Evolutionary conservation across 2,113 vertebrate genomes (phyloP).

Genomic region (Chionodraco myersi): DNA sequence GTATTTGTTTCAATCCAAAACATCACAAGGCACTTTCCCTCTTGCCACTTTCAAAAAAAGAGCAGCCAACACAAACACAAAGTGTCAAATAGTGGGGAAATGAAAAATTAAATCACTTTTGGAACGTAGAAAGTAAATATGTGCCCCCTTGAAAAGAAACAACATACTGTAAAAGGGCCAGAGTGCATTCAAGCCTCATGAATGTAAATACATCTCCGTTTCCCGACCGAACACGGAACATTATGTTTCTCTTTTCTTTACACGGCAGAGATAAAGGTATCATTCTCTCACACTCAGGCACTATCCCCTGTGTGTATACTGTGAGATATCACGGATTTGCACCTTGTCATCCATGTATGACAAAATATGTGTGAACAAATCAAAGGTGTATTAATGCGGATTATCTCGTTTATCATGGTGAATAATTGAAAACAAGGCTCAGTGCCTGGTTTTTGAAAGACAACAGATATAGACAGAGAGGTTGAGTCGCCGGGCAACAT

Average conservation of each 20-base stretch:
- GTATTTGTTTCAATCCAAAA: conserved; percentile 50
- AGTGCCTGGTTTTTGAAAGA: conserved; percentile 1
- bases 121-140: conserved; percentile 59
- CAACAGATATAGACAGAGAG: background rate
- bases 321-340: conserved; percentile 46
- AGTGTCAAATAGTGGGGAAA: conserved; percentile 53
- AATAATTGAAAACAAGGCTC: conserved; percentile 46
- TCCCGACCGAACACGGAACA: background rate
- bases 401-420: conserved; percentile 26
- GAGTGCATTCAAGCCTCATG: conserved; percentile 6
- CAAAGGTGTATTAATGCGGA: conserved; percentile 15
- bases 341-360: conserved; percentile 53
- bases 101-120: conserved; percentile 58
- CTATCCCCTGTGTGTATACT: conserved; percentile 19
- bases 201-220: conserved; percentile 28
- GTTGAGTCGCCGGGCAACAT: conserved; percentile 19
- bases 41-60: conserved; percentile 10
- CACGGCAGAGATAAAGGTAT: conserved; percentile 2
- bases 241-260: background rate
- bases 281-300: background rate
- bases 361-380: conserved; percentile 42
- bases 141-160: conserved; percentile 25
- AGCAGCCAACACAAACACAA: conserved; percentile 49
- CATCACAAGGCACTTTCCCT: conserved; percentile 25
- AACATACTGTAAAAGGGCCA: conserved; percentile 39